phyloP scores from a whole-genome alignment of 2,888 invertebrate genomes.

The Lasius platythorax region DNA sequence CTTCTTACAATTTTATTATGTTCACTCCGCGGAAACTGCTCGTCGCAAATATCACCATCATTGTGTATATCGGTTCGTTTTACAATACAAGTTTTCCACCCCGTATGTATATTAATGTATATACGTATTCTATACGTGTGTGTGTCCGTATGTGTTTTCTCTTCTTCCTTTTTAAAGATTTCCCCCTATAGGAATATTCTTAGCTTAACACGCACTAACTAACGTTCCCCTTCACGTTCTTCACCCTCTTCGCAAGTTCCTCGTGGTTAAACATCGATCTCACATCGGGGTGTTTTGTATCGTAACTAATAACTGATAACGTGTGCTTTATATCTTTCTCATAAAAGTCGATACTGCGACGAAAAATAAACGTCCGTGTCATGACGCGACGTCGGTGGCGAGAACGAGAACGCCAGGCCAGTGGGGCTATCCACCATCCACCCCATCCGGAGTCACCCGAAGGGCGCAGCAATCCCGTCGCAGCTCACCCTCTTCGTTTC shows the following conservation, averaged over 20 bases:
- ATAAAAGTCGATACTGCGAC: slow-evolving; percentile 34
- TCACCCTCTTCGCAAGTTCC: slow-evolving; percentile 6
- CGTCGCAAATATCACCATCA: slow-evolving; percentile 41
- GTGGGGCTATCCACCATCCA: slow-evolving; percentile 35
- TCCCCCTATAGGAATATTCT: slow-evolving; percentile 26
- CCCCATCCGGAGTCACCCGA: slow-evolving; percentile 51
- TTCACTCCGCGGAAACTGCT: slow-evolving; percentile 32
- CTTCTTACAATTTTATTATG: slow-evolving; percentile 35
- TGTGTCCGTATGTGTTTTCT: not conserved
- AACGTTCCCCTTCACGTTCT: not conserved
- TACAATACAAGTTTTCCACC: slow-evolving; percentile 14
- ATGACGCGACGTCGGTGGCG: slow-evolving; percentile 25
- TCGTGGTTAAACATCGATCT: slow-evolving; percentile 27
- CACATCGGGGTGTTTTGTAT: not conserved
- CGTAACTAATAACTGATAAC: slow-evolving; percentile 29
- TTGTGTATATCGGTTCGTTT: slow-evolving; percentile 59
- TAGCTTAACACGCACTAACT: slow-evolving; percentile 37
- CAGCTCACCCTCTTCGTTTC: slow-evolving; percentile 65
- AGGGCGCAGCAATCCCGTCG: slow-evolving; percentile 60
- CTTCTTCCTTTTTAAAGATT: slow-evolving; percentile 24
- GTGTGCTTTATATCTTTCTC: slow-evolving; percentile 23
- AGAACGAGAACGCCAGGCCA: slow-evolving; percentile 56
- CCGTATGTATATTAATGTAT: not conserved
- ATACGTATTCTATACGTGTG: not conserved
- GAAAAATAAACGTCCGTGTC: slow-evolving; percentile 32